A percentile compares a stretch with the other conserved stretches of the same genome.
These are phyloP conservation scores for Psephotus haematonotus DNA, from an alignment of 2,113 vertebrate genomes.

Conservation along the genomic window DNA sequence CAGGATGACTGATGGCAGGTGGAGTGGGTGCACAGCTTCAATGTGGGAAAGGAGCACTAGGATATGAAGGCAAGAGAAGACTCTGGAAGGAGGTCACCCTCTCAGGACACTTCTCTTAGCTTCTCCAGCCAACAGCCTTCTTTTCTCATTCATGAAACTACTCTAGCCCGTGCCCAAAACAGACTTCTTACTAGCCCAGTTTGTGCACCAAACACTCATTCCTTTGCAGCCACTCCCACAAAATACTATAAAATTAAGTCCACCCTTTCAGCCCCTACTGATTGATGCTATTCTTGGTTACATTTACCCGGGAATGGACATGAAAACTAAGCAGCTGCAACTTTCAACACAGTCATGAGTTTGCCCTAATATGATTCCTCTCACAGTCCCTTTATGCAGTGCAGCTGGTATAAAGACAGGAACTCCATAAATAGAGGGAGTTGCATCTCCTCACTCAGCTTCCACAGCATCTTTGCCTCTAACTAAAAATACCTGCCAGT, in stretches of 20 bases:
- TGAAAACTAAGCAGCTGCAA: background rate
- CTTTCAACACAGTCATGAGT: background rate
- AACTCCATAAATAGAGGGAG: background rate
- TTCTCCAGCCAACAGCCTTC: background rate
- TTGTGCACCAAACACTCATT: accelerated
- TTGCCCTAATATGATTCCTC: background rate
- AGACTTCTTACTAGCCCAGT: background rate
- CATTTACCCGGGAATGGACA: background rate
- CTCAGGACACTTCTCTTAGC: background rate
- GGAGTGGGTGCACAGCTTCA: background rate
- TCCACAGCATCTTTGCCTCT: background rate
- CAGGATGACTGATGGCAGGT: background rate
- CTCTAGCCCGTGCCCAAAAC: background rate
- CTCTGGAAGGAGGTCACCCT: background rate
- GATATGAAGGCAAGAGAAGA: background rate
- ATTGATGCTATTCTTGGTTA: background rate
- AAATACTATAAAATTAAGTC: background rate
- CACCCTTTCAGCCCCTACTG: background rate
- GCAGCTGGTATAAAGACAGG: background rate
- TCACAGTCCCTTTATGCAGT: background rate
- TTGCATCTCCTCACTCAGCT: background rate
- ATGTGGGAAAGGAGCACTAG: background rate
- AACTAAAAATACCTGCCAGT: slow-evolving; percentile 7
- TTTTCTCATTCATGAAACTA: background rate
- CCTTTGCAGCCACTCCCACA: background rate